These are phyloP conservation scores for Poeciliopsis prolifica DNA, from an alignment of 2,113 vertebrate genomes.

Conservation along the genomic window DNA sequence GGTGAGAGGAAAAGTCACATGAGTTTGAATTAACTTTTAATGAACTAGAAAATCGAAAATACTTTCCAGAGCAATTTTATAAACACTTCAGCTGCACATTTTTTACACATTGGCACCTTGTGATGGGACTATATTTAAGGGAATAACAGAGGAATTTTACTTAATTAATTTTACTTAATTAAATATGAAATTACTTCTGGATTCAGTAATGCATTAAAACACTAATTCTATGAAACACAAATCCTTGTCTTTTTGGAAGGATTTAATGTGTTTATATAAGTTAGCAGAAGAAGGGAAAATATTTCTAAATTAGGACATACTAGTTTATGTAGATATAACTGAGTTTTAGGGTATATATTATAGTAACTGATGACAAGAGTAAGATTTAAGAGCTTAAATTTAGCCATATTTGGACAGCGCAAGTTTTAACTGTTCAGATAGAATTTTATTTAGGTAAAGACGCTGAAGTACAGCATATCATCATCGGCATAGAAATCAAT, in stretches of 20 bases:
- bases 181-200: no score
- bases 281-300: neutral
- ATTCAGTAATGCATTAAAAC: no score
- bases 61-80: no score
- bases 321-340: neutral
- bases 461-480: neutral
- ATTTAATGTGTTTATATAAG: neutral
- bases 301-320: neutral
- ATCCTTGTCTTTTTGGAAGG: neutral
- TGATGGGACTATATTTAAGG: no score
- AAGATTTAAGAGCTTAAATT: neutral
- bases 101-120: no score
- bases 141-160: no score
- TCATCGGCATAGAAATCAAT: neutral
- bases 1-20: neutral
- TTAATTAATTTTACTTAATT: no score
- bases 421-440: neutral
- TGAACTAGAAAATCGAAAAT: neutral
- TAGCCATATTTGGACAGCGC: no score
- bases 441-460: neutral
- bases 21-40: no score
- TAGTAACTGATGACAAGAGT: neutral
- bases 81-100: no score
- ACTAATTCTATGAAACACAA: no score
- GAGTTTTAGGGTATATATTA: neutral